phyloP scores from a whole-genome alignment of 1,140 invertebrate species.

The Bombus confusus region DNA sequence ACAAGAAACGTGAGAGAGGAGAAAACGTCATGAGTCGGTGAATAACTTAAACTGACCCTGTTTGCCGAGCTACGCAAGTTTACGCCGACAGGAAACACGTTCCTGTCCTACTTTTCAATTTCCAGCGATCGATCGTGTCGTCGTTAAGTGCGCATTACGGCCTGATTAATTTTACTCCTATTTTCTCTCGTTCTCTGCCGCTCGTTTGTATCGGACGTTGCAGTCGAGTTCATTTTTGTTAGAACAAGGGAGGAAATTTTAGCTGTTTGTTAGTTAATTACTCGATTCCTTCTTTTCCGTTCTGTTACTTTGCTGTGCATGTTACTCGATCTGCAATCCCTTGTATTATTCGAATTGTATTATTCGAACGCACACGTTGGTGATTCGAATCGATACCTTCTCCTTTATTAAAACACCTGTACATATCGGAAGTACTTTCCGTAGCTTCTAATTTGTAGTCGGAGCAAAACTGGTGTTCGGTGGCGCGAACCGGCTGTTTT shows the following conservation, averaged over 20 bases:
- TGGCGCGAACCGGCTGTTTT: background rate
- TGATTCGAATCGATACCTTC: too few relatives aligned
- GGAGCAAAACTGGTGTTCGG: background rate
- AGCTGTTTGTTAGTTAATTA: background rate
- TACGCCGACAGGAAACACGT: too few relatives aligned
- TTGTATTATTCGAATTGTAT: background rate
- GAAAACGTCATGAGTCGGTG: too few relatives aligned
- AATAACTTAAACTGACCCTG: too few relatives aligned
- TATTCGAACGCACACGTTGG: background rate
- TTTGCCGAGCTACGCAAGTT: too few relatives aligned
- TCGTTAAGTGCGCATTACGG: slow-evolving; percentile 60
- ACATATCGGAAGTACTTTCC: background rate
- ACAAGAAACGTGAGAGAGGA: too few relatives aligned
- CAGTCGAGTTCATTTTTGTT: background rate
- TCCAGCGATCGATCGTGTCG: too few relatives aligned
- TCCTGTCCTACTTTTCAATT: too few relatives aligned
- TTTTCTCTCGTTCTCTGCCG: slow-evolving; percentile 52
- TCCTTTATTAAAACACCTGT: background rate
- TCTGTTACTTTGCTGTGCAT: too few relatives aligned
- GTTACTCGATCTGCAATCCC: too few relatives aligned
- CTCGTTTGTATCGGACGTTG: background rate
- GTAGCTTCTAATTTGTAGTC: background rate
- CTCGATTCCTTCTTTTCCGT: background rate
- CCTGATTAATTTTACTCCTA: slow-evolving; percentile 70
- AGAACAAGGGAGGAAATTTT: background rate